These are phyloP conservation scores for Pipistrellus nathusii DNA, from an alignment of 2,797 vertebrate species.

Conservation along the genomic window DNA sequence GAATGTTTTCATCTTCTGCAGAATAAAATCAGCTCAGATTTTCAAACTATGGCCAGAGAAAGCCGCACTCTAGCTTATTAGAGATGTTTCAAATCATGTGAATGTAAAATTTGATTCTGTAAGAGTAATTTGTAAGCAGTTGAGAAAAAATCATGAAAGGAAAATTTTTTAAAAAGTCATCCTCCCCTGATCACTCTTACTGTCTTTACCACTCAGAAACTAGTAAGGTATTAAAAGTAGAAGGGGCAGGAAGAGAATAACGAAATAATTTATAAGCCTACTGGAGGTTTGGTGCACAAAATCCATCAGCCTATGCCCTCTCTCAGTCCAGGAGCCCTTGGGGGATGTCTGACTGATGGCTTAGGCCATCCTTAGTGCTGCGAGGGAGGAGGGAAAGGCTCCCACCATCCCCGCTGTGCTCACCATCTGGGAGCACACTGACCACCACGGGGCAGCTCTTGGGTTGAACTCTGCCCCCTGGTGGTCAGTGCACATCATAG, in stretches of 20 bases:
- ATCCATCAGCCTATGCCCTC: no score
- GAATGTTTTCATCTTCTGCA: not conserved
- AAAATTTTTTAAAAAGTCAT: not conserved
- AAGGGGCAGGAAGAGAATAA: not conserved
- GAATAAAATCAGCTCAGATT: not conserved
- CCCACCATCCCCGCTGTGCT: no score
- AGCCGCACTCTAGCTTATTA: not conserved
- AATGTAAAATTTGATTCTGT: conserved; percentile 18
- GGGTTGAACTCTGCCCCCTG: no score
- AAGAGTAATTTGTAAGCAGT: not conserved
- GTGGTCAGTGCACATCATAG: no score
- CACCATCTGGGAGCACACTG: no score
- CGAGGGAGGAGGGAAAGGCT: no score
- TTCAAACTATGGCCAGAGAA: not conserved
- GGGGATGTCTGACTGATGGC: no score
- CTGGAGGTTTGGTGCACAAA: no score
- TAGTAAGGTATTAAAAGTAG: not conserved
- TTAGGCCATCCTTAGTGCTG: no score
- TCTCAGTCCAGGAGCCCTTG: no score
- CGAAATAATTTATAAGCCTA: no score
- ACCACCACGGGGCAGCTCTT: no score
- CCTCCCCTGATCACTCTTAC: not conserved
- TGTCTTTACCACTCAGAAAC: not conserved
- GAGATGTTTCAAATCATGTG: not conserved
- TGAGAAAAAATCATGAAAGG: not conserved